A percentile compares a stretch with the other conserved stretches of the same genome.
phyloP scores from a whole-genome alignment of 2,888 invertebrate genomes.

The Pelosia muscerda region DNA sequence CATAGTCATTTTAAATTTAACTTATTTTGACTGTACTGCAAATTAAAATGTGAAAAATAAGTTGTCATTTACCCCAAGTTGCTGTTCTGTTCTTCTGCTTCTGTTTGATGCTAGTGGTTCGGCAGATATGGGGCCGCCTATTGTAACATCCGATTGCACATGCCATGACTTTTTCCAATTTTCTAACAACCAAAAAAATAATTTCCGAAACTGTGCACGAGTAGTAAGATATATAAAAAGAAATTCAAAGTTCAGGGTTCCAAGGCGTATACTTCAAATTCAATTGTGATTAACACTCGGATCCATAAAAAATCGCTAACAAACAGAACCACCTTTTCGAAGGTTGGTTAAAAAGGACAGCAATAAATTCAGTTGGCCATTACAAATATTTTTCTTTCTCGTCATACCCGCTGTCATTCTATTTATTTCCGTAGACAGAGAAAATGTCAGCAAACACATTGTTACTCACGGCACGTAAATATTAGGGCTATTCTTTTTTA shows the following conservation, averaged over 20 bases:
- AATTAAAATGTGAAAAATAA: background rate
- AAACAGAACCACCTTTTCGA: background rate
- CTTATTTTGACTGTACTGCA: background rate
- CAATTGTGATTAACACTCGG: background rate
- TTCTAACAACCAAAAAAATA: background rate
- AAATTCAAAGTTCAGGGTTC: too few relatives aligned
- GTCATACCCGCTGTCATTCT: conserved; percentile 22
- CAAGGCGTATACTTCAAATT: too few relatives aligned
- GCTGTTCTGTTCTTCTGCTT: background rate
- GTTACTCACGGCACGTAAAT: conserved; percentile 38
- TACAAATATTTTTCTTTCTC: conserved; percentile 13
- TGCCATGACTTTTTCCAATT: background rate
- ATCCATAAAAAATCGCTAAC: background rate
- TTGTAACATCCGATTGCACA: background rate
- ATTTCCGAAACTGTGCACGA: too few relatives aligned
- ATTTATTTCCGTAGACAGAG: conserved; percentile 38
- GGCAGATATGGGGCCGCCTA: background rate
- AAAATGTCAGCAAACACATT: conserved; percentile 34
- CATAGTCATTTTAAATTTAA: too few relatives aligned
- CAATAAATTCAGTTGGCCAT: background rate
- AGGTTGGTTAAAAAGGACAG: conserved; percentile 9
- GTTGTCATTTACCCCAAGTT: background rate
- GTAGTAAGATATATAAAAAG: too few relatives aligned
- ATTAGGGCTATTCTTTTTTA: conserved; percentile 45
- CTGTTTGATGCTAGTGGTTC: background rate